Percentiles rank a stretch among this genome's conserved stretches.
phyloP scores from a whole-genome alignment of 2,888 invertebrate species.

The Mythimna ferrago region DNA sequence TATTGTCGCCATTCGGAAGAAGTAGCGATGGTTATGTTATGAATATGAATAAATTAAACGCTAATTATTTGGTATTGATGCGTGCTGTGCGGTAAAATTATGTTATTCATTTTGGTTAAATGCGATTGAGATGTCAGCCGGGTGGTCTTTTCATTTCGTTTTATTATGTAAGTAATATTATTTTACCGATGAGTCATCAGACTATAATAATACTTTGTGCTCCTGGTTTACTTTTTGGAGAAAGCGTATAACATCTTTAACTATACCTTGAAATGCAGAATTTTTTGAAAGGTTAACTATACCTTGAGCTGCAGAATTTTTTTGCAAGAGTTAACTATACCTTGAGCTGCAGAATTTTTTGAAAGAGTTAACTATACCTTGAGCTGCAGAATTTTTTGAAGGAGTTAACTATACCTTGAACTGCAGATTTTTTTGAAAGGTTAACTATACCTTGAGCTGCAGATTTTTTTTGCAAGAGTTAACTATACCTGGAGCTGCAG shows the following conservation, averaged over 20 bases:
- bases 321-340: too few relatives aligned
- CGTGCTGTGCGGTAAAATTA: conserved; percentile 43
- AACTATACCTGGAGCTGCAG: too few relatives aligned
- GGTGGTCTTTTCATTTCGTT: conserved; percentile 42
- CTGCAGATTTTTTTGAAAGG: too few relatives aligned
- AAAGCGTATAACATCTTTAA: neutral
- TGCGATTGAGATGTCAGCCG: conserved; percentile 15
- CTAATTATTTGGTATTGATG: conserved; percentile 42
- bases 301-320: too few relatives aligned
- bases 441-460: neutral
- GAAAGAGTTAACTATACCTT: neutral
- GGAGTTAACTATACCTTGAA: neutral
- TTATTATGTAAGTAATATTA: too few relatives aligned
- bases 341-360: too few relatives aligned
- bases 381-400: too few relatives aligned
- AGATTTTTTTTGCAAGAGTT: too few relatives aligned
- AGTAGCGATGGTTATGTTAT: conserved; percentile 22
- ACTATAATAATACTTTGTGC: neutral
- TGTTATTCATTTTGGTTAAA: conserved; percentile 22
- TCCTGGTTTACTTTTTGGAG: neutral
- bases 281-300: too few relatives aligned
- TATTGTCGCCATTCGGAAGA: conserved; percentile 46
- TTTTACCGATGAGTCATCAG: neutral
- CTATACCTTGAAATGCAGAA: too few relatives aligned
- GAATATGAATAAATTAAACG: conserved; percentile 40